Evolutionary conservation across 2,888 invertebrate species (phyloP).

Genomic region (Gymnosoma rotundatum): DNA sequence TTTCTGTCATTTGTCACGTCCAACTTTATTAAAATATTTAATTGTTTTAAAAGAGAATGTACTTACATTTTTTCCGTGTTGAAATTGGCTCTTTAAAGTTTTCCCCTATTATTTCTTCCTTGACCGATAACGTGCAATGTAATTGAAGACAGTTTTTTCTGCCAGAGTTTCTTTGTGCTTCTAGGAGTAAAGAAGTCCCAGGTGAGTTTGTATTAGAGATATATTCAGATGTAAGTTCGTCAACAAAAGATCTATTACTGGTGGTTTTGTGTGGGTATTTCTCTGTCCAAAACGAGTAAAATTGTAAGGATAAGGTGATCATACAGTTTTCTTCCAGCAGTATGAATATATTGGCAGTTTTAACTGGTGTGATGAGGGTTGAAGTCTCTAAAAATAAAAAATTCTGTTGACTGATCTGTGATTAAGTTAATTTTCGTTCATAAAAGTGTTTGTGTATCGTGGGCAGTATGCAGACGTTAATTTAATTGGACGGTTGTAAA

Average conservation of each 20-base stretch:
- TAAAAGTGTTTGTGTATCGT: neutral
- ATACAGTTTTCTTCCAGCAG: too few species aligned
- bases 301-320: too few species aligned
- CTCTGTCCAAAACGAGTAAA: too few species aligned
- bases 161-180: neutral
- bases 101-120: too few species aligned
- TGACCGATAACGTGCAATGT: too few species aligned
- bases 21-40: neutral
- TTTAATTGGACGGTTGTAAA: slow-evolving; percentile 15
- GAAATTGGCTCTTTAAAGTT: too few species aligned
- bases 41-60: neutral
- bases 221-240: slow-evolving; percentile 1
- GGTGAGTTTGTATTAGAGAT: neutral
- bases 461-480: slow-evolving; percentile 32
- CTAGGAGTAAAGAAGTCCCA: neutral
- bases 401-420: neutral
- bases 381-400: neutral
- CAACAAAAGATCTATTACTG: too few species aligned
- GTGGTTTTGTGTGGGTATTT: too few species aligned
- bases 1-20: slow-evolving; percentile 11
- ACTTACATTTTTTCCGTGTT: neutral
- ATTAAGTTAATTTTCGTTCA: neutral
- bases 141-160: neutral
- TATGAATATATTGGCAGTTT: too few species aligned
- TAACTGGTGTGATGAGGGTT: too few species aligned